phyloP scores from a whole-genome alignment of 1,140 invertebrate genomes.

The Drosophila sechellia region DNA sequence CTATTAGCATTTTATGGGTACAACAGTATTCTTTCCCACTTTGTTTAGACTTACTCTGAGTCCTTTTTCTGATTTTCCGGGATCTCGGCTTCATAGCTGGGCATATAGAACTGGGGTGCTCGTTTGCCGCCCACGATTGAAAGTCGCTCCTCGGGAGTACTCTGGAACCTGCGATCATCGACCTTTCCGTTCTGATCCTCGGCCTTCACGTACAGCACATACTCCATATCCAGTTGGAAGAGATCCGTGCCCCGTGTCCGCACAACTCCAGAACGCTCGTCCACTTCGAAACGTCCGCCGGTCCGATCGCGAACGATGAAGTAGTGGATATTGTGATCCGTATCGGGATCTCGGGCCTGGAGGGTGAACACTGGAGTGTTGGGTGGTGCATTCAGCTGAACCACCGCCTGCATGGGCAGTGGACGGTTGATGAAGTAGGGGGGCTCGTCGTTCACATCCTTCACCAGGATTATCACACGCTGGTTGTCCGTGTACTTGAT shows the following conservation, averaged over 20 bases:
- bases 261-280: conserved; percentile 96
- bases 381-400: conserved; percentile 96
- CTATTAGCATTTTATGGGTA: not conserved
- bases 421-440: conserved; percentile 98
- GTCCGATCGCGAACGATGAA: conserved; percentile 96
- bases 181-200: conserved; percentile 96
- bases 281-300: conserved; percentile 92
- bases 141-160: conserved; percentile 94
- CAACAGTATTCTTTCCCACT: not conserved
- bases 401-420: conserved; percentile 97
- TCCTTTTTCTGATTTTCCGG: conserved; percentile 98
- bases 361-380: conserved; percentile 98
- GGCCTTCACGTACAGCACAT: conserved; percentile 97
- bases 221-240: conserved; percentile 98
- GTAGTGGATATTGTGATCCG: conserved; percentile 97
- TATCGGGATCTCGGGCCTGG: conserved; percentile 97
- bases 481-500: conserved; percentile 94
- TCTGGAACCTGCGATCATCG: conserved; percentile 94
- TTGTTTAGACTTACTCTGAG: conserved; percentile 91
- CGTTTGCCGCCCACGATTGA: conserved; percentile 97
- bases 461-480: conserved; percentile 96
- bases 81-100: conserved; percentile 96
- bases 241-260: conserved; percentile 94
- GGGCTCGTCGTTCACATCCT: conserved; percentile 97
- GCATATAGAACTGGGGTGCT: conserved; percentile 97